Conservation (phyloP, 2,888 invertebrate species). For the Choreutis nemorana region DNA sequence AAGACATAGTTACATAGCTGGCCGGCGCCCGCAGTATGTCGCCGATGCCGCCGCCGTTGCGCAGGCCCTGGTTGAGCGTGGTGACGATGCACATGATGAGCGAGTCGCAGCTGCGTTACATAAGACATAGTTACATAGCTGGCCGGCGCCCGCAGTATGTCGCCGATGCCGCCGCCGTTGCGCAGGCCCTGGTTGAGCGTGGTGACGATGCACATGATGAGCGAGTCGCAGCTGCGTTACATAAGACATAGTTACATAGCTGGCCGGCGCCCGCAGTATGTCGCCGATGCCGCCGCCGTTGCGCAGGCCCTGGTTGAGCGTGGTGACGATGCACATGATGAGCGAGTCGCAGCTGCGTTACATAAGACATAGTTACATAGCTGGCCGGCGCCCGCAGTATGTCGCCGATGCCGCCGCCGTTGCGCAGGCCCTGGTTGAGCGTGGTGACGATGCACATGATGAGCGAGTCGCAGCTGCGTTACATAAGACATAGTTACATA, state of each 20-base stretch:
- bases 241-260: too few relatives aligned
- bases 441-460: conserved; percentile 99
- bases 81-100: conserved; percentile 99
- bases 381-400: conserved; percentile 95
- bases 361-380: too few relatives aligned
- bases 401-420: conserved; percentile 99
- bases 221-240: too few relatives aligned
- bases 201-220: conserved; percentile 98
- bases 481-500: too few relatives aligned
- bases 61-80: conserved; percentile 95
- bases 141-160: conserved; percentile 94
- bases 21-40: conserved; percentile 96
- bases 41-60: conserved; percentile 99
- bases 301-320: conserved; percentile 95
- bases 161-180: conserved; percentile 99
- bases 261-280: conserved; percentile 93
- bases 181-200: conserved; percentile 97
- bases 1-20: conserved; percentile 86
- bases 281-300: conserved; percentile 99
- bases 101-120: too few relatives aligned
- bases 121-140: conserved; percentile 89
- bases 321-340: conserved; percentile 98
- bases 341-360: too few relatives aligned
- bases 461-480: too few relatives aligned
- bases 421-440: conserved; percentile 95